Percentiles rank a stretch among this genome's conserved stretches.
These are phyloP conservation scores for Vanacampus margaritifer DNA, from an alignment of 2,113 vertebrate genomes.

Conservation along the genomic window DNA sequence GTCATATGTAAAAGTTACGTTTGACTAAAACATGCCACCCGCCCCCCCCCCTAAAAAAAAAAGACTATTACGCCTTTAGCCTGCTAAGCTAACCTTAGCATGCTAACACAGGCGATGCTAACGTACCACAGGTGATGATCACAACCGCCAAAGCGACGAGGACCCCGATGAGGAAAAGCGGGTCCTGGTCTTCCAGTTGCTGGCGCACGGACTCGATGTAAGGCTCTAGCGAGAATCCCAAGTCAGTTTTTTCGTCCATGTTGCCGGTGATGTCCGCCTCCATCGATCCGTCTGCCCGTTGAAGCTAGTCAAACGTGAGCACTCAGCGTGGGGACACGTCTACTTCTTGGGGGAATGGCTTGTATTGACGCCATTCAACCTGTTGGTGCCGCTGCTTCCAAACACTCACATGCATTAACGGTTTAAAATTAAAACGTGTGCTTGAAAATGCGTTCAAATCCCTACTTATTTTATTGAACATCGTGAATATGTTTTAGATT, in stretches of 20 bases:
- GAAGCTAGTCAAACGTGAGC: not conserved
- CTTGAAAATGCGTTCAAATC: not conserved
- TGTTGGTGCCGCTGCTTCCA: conserved; percentile 39
- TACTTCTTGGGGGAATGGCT: conserved; percentile 16
- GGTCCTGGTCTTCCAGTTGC: conserved; percentile 66
- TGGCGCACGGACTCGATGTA: conserved; percentile 54
- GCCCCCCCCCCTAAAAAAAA: no score
- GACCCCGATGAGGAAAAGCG: conserved; percentile 55
- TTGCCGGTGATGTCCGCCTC: conserved; percentile 23
- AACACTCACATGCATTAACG: not conserved
- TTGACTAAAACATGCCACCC: not conserved
- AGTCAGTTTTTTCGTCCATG: conserved; percentile 51
- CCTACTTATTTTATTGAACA: not conserved
- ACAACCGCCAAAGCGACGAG: conserved; percentile 67
- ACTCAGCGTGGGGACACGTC: conserved; percentile 53
- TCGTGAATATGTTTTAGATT: not conserved
- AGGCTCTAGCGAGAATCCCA: conserved; percentile 51
- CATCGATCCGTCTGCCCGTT: conserved; percentile 12
- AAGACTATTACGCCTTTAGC: not conserved
- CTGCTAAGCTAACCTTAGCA: conserved; percentile 22
- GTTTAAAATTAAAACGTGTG: not conserved
- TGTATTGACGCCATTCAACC: not conserved
- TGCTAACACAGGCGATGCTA: conserved; percentile 26
- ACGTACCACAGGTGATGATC: conserved; percentile 68
- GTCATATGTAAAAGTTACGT: not conserved